Conservation (phyloP, 1,140 invertebrate species). For the Brachionus asplanchnoidis region DNA sequence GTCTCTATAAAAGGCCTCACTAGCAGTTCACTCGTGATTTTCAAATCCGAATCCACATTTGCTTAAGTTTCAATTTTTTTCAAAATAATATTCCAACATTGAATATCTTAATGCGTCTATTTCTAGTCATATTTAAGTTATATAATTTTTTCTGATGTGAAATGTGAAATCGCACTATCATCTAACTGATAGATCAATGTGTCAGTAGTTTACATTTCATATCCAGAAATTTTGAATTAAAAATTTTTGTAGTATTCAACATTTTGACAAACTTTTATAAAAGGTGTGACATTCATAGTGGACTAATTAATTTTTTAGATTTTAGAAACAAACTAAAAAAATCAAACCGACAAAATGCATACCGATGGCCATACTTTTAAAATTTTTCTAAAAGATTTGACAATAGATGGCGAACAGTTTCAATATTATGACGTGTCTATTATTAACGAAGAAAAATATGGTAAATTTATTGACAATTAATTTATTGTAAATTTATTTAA, state of each 20-base stretch:
- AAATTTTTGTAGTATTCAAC: background rate
- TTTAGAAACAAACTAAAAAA: background rate
- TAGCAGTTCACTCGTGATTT: background rate
- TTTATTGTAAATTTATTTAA: background rate
- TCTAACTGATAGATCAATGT: background rate
- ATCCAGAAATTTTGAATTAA: background rate
- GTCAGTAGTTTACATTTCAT: too few species aligned
- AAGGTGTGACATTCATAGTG: background rate
- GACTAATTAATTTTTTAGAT: background rate
- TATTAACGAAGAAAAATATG: slow-evolving; percentile 68
- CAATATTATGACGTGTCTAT: slow-evolving; percentile 70
- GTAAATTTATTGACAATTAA: slow-evolving; percentile 59
- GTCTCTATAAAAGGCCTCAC: background rate
- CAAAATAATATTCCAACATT: background rate
- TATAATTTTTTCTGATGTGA: background rate
- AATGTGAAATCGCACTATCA: background rate
- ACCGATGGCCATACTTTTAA: slow-evolving; percentile 66
- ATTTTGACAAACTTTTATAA: too few species aligned
- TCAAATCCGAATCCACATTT: background rate
- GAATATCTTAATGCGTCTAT: background rate
- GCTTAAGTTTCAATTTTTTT: background rate
- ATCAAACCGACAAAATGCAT: background rate
- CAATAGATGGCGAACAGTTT: slow-evolving; percentile 64
- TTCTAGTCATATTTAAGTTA: background rate
- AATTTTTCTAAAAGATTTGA: slow-evolving; percentile 65